phyloP scores from a whole-genome alignment of 2,113 vertebrate species.

The Oncorhynchus kisutch region DNA sequence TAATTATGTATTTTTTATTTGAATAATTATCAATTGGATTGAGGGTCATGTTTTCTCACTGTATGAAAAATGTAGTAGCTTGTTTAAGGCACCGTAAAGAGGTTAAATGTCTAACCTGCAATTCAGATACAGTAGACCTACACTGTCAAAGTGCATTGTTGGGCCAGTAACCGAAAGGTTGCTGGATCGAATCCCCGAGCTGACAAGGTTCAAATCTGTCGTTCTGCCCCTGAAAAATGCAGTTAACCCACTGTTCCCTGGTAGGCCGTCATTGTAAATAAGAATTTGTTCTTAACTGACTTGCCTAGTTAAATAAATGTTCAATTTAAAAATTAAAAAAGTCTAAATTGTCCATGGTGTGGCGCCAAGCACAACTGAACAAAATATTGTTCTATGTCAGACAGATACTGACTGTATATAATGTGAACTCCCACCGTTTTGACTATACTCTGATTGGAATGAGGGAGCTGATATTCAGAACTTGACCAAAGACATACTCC shows the following conservation, averaged over 20 bases:
- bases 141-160: not conserved
- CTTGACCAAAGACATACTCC: conserved; percentile 71
- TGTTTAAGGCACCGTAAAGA: conserved; percentile 46
- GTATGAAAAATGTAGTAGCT: conserved; percentile 56
- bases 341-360: conserved; percentile 53
- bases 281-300: too few species aligned
- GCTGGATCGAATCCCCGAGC: too few species aligned
- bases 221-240: too few species aligned
- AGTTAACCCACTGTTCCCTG: too few species aligned
- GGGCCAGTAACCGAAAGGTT: too few species aligned
- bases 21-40: conserved; percentile 70
- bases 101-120: conserved; percentile 33
- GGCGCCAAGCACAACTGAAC: conserved; percentile 71
- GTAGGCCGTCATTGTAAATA: too few species aligned
- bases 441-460: conserved; percentile 35
- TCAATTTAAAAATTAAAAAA: too few species aligned
- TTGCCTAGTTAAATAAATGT: too few species aligned
- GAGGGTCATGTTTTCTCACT: conserved; percentile 72
- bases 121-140: conserved; percentile 21
- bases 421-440: conserved; percentile 2
- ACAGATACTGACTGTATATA: not conserved
- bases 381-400: conserved; percentile 38
- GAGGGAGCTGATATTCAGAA: conserved; percentile 56
- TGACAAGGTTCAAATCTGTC: too few species aligned
- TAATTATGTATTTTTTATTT: conserved; percentile 80